Evolutionary conservation across 30 jellyfish, hydroid and myxozoan genomes (phyloP), one percentile per base, ranked within the genome.

Genomic region (Aurelia coerulea): DNA sequence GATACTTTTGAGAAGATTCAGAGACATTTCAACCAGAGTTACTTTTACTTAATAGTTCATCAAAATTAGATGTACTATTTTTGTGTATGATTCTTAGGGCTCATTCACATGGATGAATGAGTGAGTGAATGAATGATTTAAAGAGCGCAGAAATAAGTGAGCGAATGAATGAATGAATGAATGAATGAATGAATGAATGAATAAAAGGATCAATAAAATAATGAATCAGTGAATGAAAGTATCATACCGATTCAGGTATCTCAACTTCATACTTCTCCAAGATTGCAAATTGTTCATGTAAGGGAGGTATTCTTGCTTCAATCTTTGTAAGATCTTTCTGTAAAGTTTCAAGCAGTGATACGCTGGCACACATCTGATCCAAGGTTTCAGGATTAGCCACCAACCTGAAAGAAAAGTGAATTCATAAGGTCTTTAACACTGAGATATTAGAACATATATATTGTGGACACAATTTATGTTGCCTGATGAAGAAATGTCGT

Each of bases 251-350:
- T 65, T 93, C 98, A 8, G 98, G 91, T 6, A 93, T 85, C 15
- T 88, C 97, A 60, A 93, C 97, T 71, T 93, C 98, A 74, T 93
- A 93, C 69, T 93, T 93, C 73, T 89, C 98, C 33, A 93, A 78
- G 16, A 93, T 93, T 17, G 92, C 89, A 77, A 93, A 93, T 82
- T 93, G 98, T 74, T 93, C 98, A 74, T 93, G 98, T 53, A 93
- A 69, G 9, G 97, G 97, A 6, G 98, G 96, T 13, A 93, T 89
- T 39, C 91, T 89, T 49, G 96, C 84, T 60, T 93, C 98, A 39
- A 80, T 93, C 71, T 59, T 78, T 41, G 91, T 23, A 39, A 89
- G 62, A 29, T 89, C 94, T 5, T 75, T 91, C 85, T 93, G 97
- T 41, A 93, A 54, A 14, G 85, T 79, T 76, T 93, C 98, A 2